Evolutionary conservation across 2,888 invertebrate genomes (phyloP), one percentile per base, ranked within the genome.

Genomic region (Cheilosia pagana): DNA sequence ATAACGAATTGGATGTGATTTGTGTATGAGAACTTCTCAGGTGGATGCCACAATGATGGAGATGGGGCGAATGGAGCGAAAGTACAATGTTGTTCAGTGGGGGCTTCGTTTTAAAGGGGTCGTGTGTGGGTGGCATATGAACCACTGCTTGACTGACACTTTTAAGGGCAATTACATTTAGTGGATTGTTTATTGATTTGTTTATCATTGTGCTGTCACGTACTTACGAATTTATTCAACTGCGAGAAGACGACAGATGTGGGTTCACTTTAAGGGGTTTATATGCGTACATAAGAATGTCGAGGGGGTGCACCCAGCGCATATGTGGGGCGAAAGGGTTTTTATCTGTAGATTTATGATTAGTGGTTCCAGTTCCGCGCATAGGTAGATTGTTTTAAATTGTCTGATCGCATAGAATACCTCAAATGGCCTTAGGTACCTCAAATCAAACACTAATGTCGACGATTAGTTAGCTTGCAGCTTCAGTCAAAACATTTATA

Each of bases 11-110:
- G 55, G 52, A 39, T 74, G 72, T 62, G 72, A 82, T 77, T 82
- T 83, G 78, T 78, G 72, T 68, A 55, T 78, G 82, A 39, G 77
- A 72, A 77, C 35, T 67, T 16, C 43, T 60, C 77, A 77, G 65
- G 71, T 76, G 71, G 63, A 35, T 39, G 48, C 41, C 23, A 52
- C 28, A 55, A 72, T 50, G 39, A 48, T 52, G 55, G 55, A 28
- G 59, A 43, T 14, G n/a, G 21, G 71, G 39, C 28, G 53, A 79
- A 45, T 48, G 53, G 53, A 67, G 67, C 53, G 59, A 70, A 77
- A 50, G 48, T 63, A 57, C 57, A 23, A 23, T 35, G n/a, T 4
- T 14, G 70, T 55, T 12, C 35, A 7, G 35, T 16, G 21, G 16
- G 35, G 21, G 2, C 6, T 41, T 39, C 6, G 21, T 31, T 45